Conservation (phyloP, 92 coral and sea anemone genomes). For the Epizoanthus fatuus region DNA sequence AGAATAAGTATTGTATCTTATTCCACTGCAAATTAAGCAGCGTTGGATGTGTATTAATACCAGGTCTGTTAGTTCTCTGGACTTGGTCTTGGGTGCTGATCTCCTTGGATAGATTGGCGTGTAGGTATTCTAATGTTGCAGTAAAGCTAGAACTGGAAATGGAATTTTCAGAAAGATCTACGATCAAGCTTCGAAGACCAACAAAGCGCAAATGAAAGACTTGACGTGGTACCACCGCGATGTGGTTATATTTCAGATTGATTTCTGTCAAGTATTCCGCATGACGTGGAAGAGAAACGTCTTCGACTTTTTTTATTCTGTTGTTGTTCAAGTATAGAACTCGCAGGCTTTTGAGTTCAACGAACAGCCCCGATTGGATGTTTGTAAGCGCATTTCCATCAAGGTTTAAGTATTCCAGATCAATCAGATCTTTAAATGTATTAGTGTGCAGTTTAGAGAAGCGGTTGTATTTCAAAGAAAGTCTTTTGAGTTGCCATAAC, state of each 20-base stretch:
- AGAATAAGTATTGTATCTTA: conserved; percentile 25
- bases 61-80: not conserved
- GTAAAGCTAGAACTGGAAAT: conserved; percentile 5
- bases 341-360: conserved; percentile 39
- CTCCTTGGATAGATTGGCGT: not conserved
- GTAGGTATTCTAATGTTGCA: not conserved
- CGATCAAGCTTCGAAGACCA: not conserved
- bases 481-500: not conserved
- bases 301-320: conserved; percentile 38
- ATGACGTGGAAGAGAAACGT: conserved; percentile 58
- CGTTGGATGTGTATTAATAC: not conserved
- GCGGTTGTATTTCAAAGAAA: conserved; percentile 62
- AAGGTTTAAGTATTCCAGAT: conserved; percentile 69
- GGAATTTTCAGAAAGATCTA: conserved; percentile 5
- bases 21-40: conserved; percentile 11
- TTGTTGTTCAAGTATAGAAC: conserved; percentile 70
- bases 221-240: conserved; percentile 52
- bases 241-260: conserved; percentile 55
- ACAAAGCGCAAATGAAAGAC: conserved; percentile 16
- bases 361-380: conserved; percentile 59
- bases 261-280: conserved; percentile 54
- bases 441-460: conserved; percentile 53
- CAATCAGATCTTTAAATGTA: conserved; percentile 52
- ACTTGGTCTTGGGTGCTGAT: not conserved
- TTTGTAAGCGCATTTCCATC: conserved; percentile 46